Base-by-base conservation (phyloP, 2,113 vertebrate species). In the Platysteira castanea region DNA sequence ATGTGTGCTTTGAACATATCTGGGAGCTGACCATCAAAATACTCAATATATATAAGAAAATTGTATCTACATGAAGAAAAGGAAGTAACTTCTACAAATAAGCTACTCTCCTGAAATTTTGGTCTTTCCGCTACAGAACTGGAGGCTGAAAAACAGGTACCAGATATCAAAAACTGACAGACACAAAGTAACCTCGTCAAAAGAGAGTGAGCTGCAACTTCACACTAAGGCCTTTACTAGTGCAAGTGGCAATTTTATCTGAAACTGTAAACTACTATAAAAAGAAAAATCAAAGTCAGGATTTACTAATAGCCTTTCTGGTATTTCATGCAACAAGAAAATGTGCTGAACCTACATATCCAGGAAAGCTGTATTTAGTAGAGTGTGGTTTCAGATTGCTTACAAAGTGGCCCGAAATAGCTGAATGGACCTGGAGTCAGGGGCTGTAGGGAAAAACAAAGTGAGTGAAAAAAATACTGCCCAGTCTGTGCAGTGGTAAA, bases 201-300 rank as follows among this genome's bases (percentile, higher is more conserved):
- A 92, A 54, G 17, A 60, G 26, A 69, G 46, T 13, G 7, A 90
- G 41, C 39, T 93, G 26, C 60, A 77, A 61, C 37, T 44, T 88
- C 59, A 79, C 19, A 49, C 14, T 11, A n/a, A 70, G 61, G 67
- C 68, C 37, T 92, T 64, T 47, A 71, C 14, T 50, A 81, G 5
- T 21, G 13, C 37, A 96, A 60, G 6, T 52, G 49, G 41, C 26
- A 80, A 68, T 60, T 84, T 74, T 64, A 47, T 47, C 65, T 70
- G 63, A 79, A 82, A 89, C 14, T 44, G n/a, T 83, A 81, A 75
- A 61, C 1, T 0, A 39, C 21, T 73, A 86, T 64, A 89, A 54
- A 69, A 88, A 69, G 31, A 52, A 86, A 91, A 91, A 63, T 35
- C 33, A 13, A 91, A 87, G 63, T 84, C 77, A 87, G 80, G 76